Evolutionary conservation across 2,888 invertebrate genomes (phyloP).

Genomic region (Cheilosia vulpina): DNA sequence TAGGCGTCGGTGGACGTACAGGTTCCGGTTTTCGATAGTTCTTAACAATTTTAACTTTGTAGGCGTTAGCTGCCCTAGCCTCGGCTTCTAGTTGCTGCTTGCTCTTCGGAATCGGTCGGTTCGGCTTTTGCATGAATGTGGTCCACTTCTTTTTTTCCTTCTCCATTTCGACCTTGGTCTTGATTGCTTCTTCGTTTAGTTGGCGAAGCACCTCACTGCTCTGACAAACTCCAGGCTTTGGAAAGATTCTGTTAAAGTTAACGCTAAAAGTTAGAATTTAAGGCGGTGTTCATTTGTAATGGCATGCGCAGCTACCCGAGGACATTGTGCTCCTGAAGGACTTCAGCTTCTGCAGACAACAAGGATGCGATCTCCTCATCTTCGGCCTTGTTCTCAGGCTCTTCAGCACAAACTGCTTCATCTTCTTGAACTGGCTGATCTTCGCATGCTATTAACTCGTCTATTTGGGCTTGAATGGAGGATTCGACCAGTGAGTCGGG

Average conservation of each 20-base stretch:
- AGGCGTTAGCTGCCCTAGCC: slow-evolving; percentile 81
- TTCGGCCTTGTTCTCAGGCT: slow-evolving; percentile 83
- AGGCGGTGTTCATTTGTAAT: slow-evolving; percentile 31
- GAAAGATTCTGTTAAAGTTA: slow-evolving; percentile 88
- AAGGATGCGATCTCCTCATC: slow-evolving; percentile 88
- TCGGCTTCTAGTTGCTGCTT: slow-evolving; percentile 81
- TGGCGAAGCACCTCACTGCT: slow-evolving; percentile 88
- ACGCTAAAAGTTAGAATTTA: slow-evolving; percentile 84
- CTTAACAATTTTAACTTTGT: slow-evolving; percentile 86
- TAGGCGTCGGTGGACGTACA: slow-evolving; percentile 57
- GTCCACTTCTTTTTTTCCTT: slow-evolving; percentile 88
- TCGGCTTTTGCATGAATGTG: slow-evolving; percentile 90
- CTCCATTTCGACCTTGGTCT: slow-evolving; percentile 84
- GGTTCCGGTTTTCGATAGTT: slow-evolving; percentile 77
- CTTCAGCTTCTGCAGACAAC: slow-evolving; percentile 88
- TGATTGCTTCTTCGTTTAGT: slow-evolving; percentile 85
- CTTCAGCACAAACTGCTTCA: slow-evolving; percentile 77
- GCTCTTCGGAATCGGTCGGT: slow-evolving; percentile 86
- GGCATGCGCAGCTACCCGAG: slow-evolving; percentile 85
- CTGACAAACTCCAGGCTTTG: slow-evolving; percentile 87
- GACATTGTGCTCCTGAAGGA: slow-evolving; percentile 88
- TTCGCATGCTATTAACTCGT: slow-evolving; percentile 11
- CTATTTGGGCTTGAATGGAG: slow-evolving; percentile 37
- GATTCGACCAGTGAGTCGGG: slow-evolving; percentile 25
- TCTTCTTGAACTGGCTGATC: slow-evolving; percentile 5